Evolutionary conservation across 2,797 vertebrate species (phyloP).

Genomic region (Smutsia temminckii): DNA sequence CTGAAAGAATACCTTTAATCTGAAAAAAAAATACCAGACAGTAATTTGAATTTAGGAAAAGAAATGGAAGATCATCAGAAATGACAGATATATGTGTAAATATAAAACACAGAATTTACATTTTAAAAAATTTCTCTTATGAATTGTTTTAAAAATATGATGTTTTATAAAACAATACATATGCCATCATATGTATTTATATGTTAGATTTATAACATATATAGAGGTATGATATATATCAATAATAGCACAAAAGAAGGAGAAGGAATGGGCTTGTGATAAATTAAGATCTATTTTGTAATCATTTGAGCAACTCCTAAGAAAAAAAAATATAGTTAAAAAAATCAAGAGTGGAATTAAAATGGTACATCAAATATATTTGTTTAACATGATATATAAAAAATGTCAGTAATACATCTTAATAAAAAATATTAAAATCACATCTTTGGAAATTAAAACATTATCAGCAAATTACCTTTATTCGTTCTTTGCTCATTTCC

Average conservation of each 20-base stretch:
- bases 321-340: not conserved
- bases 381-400: not conserved
- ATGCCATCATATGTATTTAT: not conserved
- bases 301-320: not conserved
- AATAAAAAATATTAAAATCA: not conserved
- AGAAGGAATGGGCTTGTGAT: not conserved
- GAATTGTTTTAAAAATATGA: not conserved
- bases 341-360: not conserved
- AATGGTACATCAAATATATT: not conserved
- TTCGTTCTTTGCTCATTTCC: not conserved
- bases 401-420: not conserved
- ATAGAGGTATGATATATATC: not conserved
- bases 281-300: not conserved
- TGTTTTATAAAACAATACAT: not conserved
- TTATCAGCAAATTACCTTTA: not conserved
- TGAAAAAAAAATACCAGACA: not conserved
- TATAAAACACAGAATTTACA: not conserved
- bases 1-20: not conserved
- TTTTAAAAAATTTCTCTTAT: not conserved
- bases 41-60: not conserved
- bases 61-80: not conserved
- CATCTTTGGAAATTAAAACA: conserved; percentile 11
- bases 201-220: not conserved
- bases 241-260: not conserved
- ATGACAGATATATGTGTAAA: not conserved